These are phyloP conservation scores for Leptinotarsa haldemani DNA, from an alignment of 2,888 invertebrate genomes.

Conservation along the genomic window DNA sequence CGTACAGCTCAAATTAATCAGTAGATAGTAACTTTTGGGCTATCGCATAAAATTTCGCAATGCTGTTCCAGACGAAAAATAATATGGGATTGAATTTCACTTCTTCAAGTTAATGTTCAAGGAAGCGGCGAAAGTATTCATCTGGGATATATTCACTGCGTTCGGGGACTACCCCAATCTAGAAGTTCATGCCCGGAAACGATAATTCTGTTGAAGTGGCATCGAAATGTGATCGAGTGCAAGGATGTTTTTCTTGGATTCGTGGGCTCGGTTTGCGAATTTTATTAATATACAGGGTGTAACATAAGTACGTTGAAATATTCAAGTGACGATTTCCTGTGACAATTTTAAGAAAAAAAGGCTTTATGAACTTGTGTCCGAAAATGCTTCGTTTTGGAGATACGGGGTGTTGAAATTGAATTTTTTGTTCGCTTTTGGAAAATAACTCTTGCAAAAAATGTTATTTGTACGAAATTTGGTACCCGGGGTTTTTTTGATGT, in stretches of 20 bases:
- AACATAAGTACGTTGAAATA: too few relatives aligned
- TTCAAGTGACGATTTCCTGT: too few relatives aligned
- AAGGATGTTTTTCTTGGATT: background rate
- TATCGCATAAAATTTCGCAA: conserved; percentile 23
- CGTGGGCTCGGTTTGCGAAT: background rate
- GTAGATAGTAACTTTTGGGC: too few relatives aligned
- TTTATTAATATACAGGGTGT: background rate
- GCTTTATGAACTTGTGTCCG: too few relatives aligned
- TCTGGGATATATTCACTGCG: conserved; percentile 38
- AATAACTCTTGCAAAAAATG: too few relatives aligned
- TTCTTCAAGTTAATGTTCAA: conserved; percentile 35
- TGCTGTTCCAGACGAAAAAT: conserved; percentile 34
- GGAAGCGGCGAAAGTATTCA: conserved; percentile 34
- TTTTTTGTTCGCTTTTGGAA: too few relatives aligned
- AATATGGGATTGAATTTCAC: conserved; percentile 40
- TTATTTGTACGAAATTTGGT: too few relatives aligned
- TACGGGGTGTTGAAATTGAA: too few relatives aligned
- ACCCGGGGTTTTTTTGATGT: too few relatives aligned
- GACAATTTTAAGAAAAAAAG: too few relatives aligned
- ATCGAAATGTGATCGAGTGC: conserved; percentile 37
- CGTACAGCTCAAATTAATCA: too few relatives aligned
- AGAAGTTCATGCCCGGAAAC: conserved; percentile 46
- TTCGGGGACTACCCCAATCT: conserved; percentile 13
- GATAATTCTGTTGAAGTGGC: conserved; percentile 37
- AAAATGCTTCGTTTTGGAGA: too few relatives aligned